Conservation (phyloP, 2,113 vertebrate species). For the Piprites chloris region DNA sequence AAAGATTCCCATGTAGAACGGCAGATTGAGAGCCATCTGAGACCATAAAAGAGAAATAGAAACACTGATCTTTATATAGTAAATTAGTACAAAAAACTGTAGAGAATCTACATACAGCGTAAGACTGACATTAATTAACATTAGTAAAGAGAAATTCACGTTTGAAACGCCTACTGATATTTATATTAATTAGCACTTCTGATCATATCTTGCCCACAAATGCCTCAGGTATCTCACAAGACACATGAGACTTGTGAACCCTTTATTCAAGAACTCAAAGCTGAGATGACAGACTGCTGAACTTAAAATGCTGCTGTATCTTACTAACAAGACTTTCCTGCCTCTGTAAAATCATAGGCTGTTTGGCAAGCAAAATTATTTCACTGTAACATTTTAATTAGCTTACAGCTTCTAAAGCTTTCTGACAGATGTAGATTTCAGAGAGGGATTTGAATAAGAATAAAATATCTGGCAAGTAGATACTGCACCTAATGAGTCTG, state of each 20-base stretch:
- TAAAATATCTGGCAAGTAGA: background rate
- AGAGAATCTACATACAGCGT: background rate
- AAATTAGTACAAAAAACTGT: background rate
- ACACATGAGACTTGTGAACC: background rate
- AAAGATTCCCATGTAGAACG: background rate
- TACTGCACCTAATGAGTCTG: background rate
- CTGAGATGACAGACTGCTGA: background rate
- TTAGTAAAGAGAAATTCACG: background rate
- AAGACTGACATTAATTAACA: background rate
- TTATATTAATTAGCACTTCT: background rate
- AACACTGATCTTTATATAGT: background rate
- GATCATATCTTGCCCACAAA: background rate
- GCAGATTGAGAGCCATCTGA: background rate
- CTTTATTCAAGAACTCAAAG: background rate
- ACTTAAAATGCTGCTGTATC: background rate
- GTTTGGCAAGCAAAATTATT: background rate
- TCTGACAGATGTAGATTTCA: background rate
- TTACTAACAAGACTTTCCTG: background rate
- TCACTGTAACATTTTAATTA: slow-evolving; percentile 32
- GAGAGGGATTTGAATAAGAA: background rate
- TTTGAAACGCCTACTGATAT: background rate
- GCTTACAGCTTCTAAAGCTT: background rate
- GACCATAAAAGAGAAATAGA: background rate
- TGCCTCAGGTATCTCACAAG: background rate
- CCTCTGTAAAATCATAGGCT: background rate